These are phyloP conservation scores for Pygmarrhopalites habei DNA, from an alignment of 1,140 invertebrate genomes.

Conservation along the genomic window DNA sequence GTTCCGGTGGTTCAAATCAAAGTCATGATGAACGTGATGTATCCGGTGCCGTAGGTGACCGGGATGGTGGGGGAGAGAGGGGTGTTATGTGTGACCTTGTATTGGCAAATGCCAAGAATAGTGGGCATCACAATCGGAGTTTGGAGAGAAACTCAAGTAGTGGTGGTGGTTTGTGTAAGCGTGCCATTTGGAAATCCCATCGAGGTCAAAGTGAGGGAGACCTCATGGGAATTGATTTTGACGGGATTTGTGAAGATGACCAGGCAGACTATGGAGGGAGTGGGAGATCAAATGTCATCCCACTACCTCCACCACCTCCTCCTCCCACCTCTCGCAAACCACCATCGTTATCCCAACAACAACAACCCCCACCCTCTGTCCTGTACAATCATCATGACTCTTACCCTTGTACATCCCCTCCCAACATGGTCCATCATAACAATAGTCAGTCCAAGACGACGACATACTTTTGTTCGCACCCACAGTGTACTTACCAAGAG, in stretches of 20 bases:
- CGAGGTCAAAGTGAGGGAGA: slow-evolving; percentile 34
- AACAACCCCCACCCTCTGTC: not conserved
- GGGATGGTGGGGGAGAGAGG: not conserved
- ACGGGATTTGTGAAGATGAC: not conserved
- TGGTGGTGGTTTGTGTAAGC: not conserved
- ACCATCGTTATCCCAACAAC: too few species aligned
- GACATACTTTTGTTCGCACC: too few species aligned
- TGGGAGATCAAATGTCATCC: not conserved
- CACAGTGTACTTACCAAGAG: not conserved
- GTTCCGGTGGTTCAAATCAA: slow-evolving; percentile 3
- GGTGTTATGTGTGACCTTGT: slow-evolving; percentile 36
- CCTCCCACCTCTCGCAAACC: slow-evolving; percentile 16
- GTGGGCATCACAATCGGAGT: slow-evolving; percentile 17
- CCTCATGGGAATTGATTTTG: slow-evolving; percentile 8
- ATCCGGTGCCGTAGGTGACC: not conserved
- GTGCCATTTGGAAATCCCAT: slow-evolving; percentile 10
- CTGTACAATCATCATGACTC: not conserved
- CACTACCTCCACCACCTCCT: slow-evolving; percentile 27
- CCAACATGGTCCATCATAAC: too few species aligned
- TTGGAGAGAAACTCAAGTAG: slow-evolving; percentile 14
- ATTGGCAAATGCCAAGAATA: slow-evolving; percentile 26
- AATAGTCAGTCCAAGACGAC: too few species aligned
- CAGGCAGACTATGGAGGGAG: not conserved
- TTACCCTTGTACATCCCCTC: not conserved
- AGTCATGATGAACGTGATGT: slow-evolving; percentile 15